Percentiles rank a stretch among this genome's conserved stretches.
phyloP scores from a whole-genome alignment of 1,140 invertebrate species.

The Nilaparvata lugens region DNA sequence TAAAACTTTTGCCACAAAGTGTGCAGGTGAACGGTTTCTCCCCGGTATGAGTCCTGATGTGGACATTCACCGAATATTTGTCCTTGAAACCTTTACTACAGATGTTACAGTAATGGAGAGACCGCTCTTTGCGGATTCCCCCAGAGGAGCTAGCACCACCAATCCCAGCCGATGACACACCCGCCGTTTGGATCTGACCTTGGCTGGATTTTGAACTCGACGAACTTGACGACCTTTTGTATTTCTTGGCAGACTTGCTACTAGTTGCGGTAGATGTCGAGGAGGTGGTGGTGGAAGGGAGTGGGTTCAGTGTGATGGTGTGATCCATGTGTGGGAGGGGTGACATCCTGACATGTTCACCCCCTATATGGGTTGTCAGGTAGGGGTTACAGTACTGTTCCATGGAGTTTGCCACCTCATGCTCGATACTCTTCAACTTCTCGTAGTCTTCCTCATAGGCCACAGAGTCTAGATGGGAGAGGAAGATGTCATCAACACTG shows the following conservation, averaged over 20 bases:
- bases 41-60: constrained; percentile 82
- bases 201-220: neutral
- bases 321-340: constrained; percentile 13
- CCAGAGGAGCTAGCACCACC: constrained; percentile 6
- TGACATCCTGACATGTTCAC: constrained; percentile 2
- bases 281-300: constrained; percentile 12
- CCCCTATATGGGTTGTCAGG: constrained; percentile 11
- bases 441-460: constrained; percentile 61
- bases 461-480: constrained; percentile 27
- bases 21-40: constrained; percentile 86
- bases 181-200: constrained; percentile 11
- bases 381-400: constrained; percentile 22
- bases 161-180: constrained; percentile 4
- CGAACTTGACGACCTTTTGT: constrained; percentile 21
- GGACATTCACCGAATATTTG: constrained; percentile 87
- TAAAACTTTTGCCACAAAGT: constrained; percentile 80
- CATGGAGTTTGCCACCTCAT: constrained; percentile 32
- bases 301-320: constrained; percentile 10
- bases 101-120: constrained; percentile 81
- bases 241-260: constrained; percentile 23
- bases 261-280: constrained; percentile 1
- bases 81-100: constrained; percentile 90
- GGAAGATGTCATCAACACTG: constrained; percentile 31
- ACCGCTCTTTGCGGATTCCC: constrained; percentile 60
- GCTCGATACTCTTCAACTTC: constrained; percentile 46